These are phyloP conservation scores for Betta splendens DNA, from an alignment of 2,797 vertebrate species.

Conservation along the genomic window DNA sequence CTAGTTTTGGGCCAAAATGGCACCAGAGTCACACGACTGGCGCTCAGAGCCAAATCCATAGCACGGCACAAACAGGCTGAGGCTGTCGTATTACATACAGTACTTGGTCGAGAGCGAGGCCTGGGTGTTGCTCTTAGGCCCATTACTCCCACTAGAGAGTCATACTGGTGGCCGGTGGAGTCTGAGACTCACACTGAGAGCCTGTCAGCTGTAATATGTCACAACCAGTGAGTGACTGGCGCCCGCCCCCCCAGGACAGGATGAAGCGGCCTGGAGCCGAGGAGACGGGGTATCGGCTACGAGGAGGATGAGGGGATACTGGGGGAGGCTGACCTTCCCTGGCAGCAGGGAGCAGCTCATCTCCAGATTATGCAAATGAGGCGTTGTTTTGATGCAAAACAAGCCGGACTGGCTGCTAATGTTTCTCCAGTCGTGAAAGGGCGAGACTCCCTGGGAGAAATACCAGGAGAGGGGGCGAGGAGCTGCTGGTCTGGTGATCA, in stretches of 20 bases:
- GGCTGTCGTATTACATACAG: too few species aligned
- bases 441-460: constrained; percentile 96
- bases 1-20: too few species aligned
- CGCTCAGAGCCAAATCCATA: too few species aligned
- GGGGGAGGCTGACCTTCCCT: constrained; percentile 57
- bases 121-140: constrained; percentile 28
- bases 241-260: constrained; percentile 1
- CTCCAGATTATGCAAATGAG: constrained; percentile 92
- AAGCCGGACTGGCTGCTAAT: constrained; percentile 89
- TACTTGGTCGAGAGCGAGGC: too few species aligned
- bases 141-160: constrained; percentile 47
- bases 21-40: too few species aligned
- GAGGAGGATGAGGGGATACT: too few species aligned
- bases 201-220: constrained; percentile 60
- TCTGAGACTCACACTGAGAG: constrained; percentile 42
- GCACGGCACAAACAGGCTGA: too few species aligned
- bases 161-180: constrained; percentile 51
- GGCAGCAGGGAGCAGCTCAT: constrained; percentile 82
- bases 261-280: constrained; percentile 24
- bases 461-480: constrained; percentile 74
- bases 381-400: constrained; percentile 87
- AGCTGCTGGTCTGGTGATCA: neutral
- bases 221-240: constrained; percentile 38
- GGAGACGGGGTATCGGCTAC: neutral
- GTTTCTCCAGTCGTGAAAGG: constrained; percentile 96